Base-by-base conservation (phyloP, 2,888 invertebrate genomes). In the Drosophila diplacantha region DNA sequence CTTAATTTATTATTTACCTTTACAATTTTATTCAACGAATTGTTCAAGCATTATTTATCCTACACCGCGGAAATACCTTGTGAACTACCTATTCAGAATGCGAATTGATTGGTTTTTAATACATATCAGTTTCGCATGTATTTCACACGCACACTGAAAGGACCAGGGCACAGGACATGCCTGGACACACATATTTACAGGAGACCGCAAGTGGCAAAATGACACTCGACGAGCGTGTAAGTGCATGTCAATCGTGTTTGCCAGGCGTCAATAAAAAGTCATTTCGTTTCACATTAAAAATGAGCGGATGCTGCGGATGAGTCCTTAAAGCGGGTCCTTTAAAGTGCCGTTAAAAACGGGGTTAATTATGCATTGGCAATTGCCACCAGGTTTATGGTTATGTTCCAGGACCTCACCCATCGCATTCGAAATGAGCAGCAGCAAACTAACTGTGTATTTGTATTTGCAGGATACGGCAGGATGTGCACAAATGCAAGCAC, bases 181-280 rank as follows among this genome's bases (percentile, higher is more conserved):
- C 56, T 14, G 56, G 56, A 56, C n/a, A 55, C 26, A 37, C 29
- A 43, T 31, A 37, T 20, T 26, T 12, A 29, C 24, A 22, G 56
- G 62, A 34, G 44, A 51, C 62, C 61, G 51, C 53, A 68, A 68
- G 68, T 69, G 69, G 62, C 69, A 61, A 68, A 68, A 55, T 68
- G 49, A 46, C 70, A 44, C 71, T 52, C 63, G 68, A 61, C 65
- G 70, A 35, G 54, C 74, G 53, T 61, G 62, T 70, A 62, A 81
- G 71, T 74, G 66, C 53, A 61, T 64, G 79, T 74, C 71, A 71
- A 71, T 73, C 79, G 67, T 63, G 53, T 73, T 74, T 69, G 53
- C 35, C 58, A 38, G 43, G 54, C 67, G 51, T 56, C 69, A 62
- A 72, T 69, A 55, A 73, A 81, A 71, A 59, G 64, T 49, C 44